Conservation (phyloP, 2,888 invertebrate species). For the Lithophane semibrunnea region DNA sequence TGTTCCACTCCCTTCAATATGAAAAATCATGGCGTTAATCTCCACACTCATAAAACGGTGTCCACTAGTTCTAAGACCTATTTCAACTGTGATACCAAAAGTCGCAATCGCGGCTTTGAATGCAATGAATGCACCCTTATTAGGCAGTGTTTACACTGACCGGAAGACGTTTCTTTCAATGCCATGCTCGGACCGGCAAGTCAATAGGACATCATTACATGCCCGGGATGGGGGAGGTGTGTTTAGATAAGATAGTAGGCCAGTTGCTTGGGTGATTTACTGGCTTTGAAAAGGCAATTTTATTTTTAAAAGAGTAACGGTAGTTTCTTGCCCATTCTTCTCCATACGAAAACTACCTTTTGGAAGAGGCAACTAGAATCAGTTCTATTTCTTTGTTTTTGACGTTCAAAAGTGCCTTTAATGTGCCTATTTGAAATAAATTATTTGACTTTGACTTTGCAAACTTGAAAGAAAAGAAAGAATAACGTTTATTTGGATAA, state of each 20-base stretch:
- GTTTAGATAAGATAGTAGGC: slow-evolving; percentile 61
- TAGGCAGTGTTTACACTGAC: slow-evolving; percentile 87
- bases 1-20: slow-evolving; percentile 4
- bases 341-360: too few species aligned
- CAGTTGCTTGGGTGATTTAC: slow-evolving; percentile 12
- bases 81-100: slow-evolving; percentile 64
- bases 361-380: too few species aligned
- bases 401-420: too few species aligned
- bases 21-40: slow-evolving; percentile 26
- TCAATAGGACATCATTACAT: slow-evolving; percentile 87
- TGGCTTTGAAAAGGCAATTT: neutral
- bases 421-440: too few species aligned
- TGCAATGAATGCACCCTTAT: slow-evolving; percentile 80
- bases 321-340: too few species aligned
- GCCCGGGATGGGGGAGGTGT: slow-evolving; percentile 69
- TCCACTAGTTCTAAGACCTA: slow-evolving; percentile 58
- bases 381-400: too few species aligned
- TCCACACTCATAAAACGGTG: slow-evolving; percentile 33
- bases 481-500: too few species aligned
- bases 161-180: slow-evolving; percentile 87
- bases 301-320: too few species aligned
- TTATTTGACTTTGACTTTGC: too few species aligned
- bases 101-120: slow-evolving; percentile 72
- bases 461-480: neutral
- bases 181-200: slow-evolving; percentile 79